Percentiles rank a stretch among this genome's conserved stretches.
phyloP scores from a whole-genome alignment of 2,797 vertebrate species.

The Microtus obscurus region DNA sequence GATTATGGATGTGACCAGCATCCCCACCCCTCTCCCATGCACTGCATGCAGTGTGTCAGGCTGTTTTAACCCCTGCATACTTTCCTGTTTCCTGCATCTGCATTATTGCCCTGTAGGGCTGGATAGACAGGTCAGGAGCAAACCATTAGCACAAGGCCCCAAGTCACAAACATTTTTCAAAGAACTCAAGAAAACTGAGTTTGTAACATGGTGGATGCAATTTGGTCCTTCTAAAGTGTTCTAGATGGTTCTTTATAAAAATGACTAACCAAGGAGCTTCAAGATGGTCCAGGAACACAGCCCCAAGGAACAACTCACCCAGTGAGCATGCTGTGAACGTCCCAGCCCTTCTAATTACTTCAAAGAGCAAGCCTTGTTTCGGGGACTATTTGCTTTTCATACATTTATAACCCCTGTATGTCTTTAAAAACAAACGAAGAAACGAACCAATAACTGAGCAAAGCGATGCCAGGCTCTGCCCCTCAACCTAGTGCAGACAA shows the following conservation, averaged over 20 bases:
- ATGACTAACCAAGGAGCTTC: conserved; percentile 7
- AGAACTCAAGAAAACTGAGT: conserved; percentile 25
- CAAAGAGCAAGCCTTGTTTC: neutral
- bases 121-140: neutral
- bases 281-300: neutral
- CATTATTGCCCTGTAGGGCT: neutral
- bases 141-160: neutral
- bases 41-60: neutral
- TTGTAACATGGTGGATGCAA: neutral
- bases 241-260: neutral
- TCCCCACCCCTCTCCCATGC: neutral
- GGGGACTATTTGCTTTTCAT: neutral
- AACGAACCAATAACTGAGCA: neutral
- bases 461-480: neutral
- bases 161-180: neutral
- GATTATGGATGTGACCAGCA: fast-evolving
- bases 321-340: neutral
- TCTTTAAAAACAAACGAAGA: neutral
- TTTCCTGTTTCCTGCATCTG: neutral
- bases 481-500: neutral
- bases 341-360: neutral
- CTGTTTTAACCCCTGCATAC: neutral
- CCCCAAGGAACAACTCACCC: neutral
- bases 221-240: neutral
- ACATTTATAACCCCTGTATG: neutral